These are phyloP conservation scores for Cinara cedri DNA, from an alignment of 2,888 invertebrate genomes.

Conservation along the genomic window DNA sequence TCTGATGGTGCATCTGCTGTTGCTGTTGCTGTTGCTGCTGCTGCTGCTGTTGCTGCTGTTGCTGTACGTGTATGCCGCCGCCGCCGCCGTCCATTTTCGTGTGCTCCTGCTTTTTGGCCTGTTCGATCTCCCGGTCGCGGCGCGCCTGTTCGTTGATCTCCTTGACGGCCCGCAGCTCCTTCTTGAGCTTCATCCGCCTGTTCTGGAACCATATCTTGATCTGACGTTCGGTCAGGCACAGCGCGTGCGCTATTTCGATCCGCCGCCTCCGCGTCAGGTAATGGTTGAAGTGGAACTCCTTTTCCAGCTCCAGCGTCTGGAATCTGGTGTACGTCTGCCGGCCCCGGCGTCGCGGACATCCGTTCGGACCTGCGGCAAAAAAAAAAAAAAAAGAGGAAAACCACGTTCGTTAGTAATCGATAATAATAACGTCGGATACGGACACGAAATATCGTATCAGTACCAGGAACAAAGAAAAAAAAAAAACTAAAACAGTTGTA, in stretches of 20 bases:
- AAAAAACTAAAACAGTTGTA: no score
- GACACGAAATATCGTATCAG: background rate
- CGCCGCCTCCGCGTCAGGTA: slow-evolving; percentile 94
- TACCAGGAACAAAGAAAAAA: no score
- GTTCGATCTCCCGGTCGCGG: slow-evolving; percentile 87
- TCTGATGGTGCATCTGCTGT: slow-evolving; percentile 60
- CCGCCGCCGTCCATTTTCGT: slow-evolving; percentile 78
- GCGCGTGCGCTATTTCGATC: slow-evolving; percentile 95
- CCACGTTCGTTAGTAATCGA: slow-evolving; percentile 2
- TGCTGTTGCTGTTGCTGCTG: slow-evolving; percentile 60
- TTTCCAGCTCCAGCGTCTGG: slow-evolving; percentile 96
- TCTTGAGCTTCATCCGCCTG: slow-evolving; percentile 61
- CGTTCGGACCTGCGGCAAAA: slow-evolving; percentile 84
- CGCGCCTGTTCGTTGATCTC: slow-evolving; percentile 94
- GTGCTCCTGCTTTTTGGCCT: slow-evolving; percentile 83
- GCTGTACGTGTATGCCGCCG: slow-evolving; percentile 63
- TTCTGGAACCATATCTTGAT: slow-evolving; percentile 98
- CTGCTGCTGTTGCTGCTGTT: slow-evolving; percentile 58
- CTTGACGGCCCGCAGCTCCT: slow-evolving; percentile 67
- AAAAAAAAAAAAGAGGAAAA: background rate
- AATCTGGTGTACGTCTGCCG: slow-evolving; percentile 97
- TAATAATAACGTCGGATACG: background rate
- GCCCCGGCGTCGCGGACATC: slow-evolving; percentile 90
- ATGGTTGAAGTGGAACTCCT: slow-evolving; percentile 98
- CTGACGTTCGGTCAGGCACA: slow-evolving; percentile 94